Percentiles rank a stretch among this genome's conserved stretches.
Conservation (phyloP, 2,888 invertebrate genomes). For the Coelinius sp. region DNA sequence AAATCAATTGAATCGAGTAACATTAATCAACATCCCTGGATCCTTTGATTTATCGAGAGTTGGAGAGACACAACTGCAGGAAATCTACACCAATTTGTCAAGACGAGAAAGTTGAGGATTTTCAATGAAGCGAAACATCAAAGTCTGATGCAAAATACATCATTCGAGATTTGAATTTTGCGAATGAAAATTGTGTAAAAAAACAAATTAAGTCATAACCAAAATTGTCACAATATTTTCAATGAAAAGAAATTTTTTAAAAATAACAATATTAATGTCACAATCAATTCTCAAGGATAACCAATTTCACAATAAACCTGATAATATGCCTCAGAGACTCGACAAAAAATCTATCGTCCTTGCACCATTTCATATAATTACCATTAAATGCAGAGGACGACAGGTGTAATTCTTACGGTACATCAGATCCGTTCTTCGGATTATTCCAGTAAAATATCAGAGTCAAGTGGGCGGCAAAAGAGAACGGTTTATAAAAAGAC, state of each 20-base stretch:
- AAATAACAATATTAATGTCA: background rate
- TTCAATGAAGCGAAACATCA: background rate
- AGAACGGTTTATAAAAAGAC: background rate
- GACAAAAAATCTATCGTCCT: background rate
- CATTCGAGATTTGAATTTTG: background rate
- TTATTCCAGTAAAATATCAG: background rate
- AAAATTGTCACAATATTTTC: too few species aligned
- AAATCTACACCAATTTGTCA: constrained; percentile 1
- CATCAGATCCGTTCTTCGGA: background rate
- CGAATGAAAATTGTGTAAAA: background rate
- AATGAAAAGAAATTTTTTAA: too few species aligned
- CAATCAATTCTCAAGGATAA: constrained; percentile 7
- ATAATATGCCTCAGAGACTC: background rate
- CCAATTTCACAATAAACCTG: background rate
- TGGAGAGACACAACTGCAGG: background rate
- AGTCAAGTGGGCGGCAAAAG: constrained; percentile 7
- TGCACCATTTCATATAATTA: constrained; percentile 13
- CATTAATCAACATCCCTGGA: background rate
- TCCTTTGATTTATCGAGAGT: background rate
- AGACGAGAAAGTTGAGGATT: background rate
- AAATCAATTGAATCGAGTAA: background rate
- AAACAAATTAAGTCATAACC: too few species aligned
- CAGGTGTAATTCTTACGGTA: background rate
- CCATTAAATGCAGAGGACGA: constrained; percentile 1
- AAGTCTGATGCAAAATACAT: background rate